Percentiles rank a stretch among this genome's conserved stretches.
Evolutionary conservation across 1,140 invertebrate genomes (phyloP).

Genomic region (Nomia melanderi): DNA sequence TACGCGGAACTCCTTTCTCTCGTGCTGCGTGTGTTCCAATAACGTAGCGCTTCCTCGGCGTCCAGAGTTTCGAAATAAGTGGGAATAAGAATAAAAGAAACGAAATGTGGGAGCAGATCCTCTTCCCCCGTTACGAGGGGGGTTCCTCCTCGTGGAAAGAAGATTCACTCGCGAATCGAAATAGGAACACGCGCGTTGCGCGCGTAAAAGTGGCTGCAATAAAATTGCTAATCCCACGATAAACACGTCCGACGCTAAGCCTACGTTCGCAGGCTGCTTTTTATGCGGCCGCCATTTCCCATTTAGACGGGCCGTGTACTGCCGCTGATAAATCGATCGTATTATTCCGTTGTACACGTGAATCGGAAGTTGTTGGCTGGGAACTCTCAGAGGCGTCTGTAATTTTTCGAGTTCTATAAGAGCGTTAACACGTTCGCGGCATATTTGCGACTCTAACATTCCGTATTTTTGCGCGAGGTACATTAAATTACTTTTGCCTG

Average conservation of each 20-base stretch:
- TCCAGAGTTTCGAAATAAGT: too few species aligned
- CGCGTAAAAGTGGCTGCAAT: constrained; percentile 48
- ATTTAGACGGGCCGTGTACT: neutral
- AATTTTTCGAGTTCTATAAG: too few species aligned
- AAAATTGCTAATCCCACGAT: constrained; percentile 63
- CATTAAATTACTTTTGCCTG: too few species aligned
- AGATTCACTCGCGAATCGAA: constrained; percentile 44
- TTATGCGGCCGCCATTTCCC: neutral
- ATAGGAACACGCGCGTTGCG: neutral
- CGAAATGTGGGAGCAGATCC: constrained; percentile 38
- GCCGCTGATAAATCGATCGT: constrained; percentile 30
- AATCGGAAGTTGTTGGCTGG: too few species aligned
- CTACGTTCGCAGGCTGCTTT: constrained; percentile 34
- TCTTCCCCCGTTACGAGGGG: constrained; percentile 5
- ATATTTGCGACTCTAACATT: too few species aligned
- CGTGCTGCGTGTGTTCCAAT: too few species aligned
- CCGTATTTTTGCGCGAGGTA: too few species aligned
- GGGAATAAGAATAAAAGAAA: constrained; percentile 50
- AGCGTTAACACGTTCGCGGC: too few species aligned
- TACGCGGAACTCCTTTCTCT: too few species aligned
- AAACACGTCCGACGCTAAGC: constrained; percentile 58
- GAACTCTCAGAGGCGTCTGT: too few species aligned
- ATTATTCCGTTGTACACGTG: constrained; percentile 5
- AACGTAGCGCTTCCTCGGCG: too few species aligned
- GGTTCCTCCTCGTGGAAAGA: constrained; percentile 6